These are phyloP conservation scores for Hydrotaea diabolus DNA, from an alignment of 2,888 invertebrate genomes.

Conservation along the genomic window DNA sequence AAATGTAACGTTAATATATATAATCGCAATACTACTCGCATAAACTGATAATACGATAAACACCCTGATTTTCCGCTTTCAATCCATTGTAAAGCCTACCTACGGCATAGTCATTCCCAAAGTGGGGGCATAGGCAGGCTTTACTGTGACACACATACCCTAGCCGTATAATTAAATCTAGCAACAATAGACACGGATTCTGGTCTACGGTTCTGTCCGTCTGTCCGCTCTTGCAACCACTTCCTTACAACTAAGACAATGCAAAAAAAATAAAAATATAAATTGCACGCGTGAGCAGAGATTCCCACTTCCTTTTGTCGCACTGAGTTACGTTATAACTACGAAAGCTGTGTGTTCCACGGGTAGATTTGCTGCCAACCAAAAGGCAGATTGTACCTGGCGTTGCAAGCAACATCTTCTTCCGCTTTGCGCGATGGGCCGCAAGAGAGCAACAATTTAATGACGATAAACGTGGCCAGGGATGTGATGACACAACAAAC, in stretches of 20 bases:
- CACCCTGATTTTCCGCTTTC: conserved; percentile 37
- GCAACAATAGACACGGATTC: conserved; percentile 39
- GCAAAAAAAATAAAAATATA: too few species aligned
- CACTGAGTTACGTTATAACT: neutral
- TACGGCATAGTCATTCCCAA: neutral
- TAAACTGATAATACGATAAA: conserved; percentile 49
- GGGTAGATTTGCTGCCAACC: neutral
- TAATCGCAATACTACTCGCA: conserved; percentile 13
- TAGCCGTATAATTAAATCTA: conserved; percentile 36
- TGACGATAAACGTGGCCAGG: neutral
- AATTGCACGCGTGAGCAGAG: conserved; percentile 39
- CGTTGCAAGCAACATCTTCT: conserved; percentile 52
- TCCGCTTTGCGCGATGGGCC: conserved; percentile 44
- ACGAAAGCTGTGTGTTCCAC: neutral
- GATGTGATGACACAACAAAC: conserved; percentile 9
- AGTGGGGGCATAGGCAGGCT: neutral
- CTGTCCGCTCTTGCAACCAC: conserved; percentile 14
- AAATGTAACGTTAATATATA: conserved; percentile 19
- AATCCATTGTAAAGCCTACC: neutral
- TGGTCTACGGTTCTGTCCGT: neutral
- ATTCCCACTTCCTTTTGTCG: conserved; percentile 48
- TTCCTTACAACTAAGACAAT: conserved; percentile 45
- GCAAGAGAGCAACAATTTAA: conserved; percentile 8
- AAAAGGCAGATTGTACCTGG: conserved; percentile 13
- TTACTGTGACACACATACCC: neutral